Conservation (phyloP, 2,888 invertebrate genomes). For the Xanthia icteritia region DNA sequence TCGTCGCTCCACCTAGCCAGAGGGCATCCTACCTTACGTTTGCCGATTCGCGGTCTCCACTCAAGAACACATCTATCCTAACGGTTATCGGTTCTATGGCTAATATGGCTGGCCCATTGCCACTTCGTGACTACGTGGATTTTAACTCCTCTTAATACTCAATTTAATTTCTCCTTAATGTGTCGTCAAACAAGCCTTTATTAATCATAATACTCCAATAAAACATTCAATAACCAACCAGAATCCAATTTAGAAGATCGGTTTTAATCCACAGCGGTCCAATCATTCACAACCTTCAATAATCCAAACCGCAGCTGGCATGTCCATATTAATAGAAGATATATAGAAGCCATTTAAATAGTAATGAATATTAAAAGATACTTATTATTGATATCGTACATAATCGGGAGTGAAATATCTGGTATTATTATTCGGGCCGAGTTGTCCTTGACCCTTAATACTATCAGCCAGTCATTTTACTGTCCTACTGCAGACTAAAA, state of each 20-base stretch:
- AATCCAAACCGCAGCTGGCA: constrained; percentile 27
- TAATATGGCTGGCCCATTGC: neutral
- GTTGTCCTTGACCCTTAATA: too few relatives aligned
- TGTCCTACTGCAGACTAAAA: too few relatives aligned
- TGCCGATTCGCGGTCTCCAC: neutral
- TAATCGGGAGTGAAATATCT: neutral
- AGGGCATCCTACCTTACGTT: too few relatives aligned
- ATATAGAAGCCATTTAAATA: constrained; percentile 14
- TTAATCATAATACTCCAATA: neutral
- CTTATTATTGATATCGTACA: neutral
- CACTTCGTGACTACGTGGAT: too few relatives aligned
- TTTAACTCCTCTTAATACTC: neutral
- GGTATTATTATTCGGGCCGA: too few relatives aligned
- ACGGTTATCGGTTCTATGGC: neutral
- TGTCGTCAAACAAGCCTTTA: neutral
- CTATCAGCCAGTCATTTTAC: too few relatives aligned
- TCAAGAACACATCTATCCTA: neutral
- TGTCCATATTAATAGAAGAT: constrained; percentile 12
- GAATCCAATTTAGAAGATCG: constrained; percentile 29
- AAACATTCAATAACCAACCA: constrained; percentile 2
- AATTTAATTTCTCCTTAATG: neutral
- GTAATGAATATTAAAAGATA: neutral
- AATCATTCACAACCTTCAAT: constrained; percentile 15
- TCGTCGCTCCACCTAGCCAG: too few relatives aligned
- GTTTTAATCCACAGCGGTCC: constrained; percentile 11